These are phyloP conservation scores for Thymelicus sylvestris DNA, from an alignment of 2,888 invertebrate genomes.

Conservation along the genomic window DNA sequence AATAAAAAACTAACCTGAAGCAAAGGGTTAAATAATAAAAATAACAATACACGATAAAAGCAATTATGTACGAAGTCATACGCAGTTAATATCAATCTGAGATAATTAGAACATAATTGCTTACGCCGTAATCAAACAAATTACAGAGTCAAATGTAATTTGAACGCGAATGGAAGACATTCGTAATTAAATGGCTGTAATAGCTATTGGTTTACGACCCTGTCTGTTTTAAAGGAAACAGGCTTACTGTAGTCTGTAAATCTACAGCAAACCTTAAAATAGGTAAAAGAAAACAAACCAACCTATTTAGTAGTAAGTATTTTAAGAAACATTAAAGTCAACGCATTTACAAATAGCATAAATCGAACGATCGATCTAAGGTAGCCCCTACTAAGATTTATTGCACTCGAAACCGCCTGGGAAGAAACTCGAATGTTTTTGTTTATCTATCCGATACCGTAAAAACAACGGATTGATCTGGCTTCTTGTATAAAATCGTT, in stretches of 20 bases:
- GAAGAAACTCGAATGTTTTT: conserved; percentile 24
- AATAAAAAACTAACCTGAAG: too few species aligned
- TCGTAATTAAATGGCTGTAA: conserved; percentile 22
- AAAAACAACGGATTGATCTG: background rate
- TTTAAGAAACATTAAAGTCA: conserved; percentile 56
- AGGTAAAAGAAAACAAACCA: conserved; percentile 23
- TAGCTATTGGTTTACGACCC: conserved; percentile 8
- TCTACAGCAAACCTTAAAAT: conserved; percentile 18
- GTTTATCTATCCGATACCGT: background rate
- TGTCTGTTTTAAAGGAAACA: conserved; percentile 19
- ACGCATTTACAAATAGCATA: conserved; percentile 53
- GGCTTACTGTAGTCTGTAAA: background rate
- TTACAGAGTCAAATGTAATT: conserved; percentile 23
- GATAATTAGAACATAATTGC: conserved; percentile 18
- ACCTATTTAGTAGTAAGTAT: conserved; percentile 43
- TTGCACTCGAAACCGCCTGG: conserved; percentile 29
- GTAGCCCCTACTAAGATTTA: conserved; percentile 39
- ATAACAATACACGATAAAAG: background rate
- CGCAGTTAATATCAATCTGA: conserved; percentile 20
- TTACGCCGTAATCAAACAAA: conserved; percentile 28
- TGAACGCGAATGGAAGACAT: conserved; percentile 16
- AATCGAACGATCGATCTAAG: conserved; percentile 51
- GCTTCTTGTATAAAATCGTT: background rate
- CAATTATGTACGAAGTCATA: background rate
- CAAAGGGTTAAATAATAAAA: background rate